phyloP scores from a whole-genome alignment of 2,888 invertebrate genomes.

The Encarsia formosa region DNA sequence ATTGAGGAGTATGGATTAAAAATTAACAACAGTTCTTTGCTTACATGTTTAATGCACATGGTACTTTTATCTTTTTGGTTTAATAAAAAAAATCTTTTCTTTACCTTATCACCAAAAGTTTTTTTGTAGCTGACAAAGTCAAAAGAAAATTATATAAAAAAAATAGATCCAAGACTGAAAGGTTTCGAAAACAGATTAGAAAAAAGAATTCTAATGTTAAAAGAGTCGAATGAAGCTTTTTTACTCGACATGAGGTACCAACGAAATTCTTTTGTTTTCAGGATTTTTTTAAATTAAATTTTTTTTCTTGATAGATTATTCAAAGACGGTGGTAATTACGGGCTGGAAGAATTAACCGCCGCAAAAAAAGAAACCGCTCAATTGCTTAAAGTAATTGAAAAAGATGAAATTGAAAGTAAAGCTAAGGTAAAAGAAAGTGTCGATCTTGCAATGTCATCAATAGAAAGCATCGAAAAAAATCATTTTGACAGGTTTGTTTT shows the following conservation, averaged over 20 bases:
- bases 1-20: constrained; percentile 13
- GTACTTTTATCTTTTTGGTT: constrained; percentile 6
- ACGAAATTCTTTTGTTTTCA: not conserved
- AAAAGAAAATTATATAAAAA: constrained; percentile 17
- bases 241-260: constrained; percentile 25
- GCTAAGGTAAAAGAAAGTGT: constrained; percentile 21
- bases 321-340: constrained; percentile 30
- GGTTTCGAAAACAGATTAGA: constrained; percentile 11
- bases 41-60: constrained; percentile 29
- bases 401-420: constrained; percentile 18
- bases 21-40: constrained; percentile 19
- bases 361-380: constrained; percentile 19
- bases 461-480: constrained; percentile 15
- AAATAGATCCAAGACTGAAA: constrained; percentile 15
- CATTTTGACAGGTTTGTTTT: constrained; percentile 9
- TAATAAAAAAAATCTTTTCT: not conserved
- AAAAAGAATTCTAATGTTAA: constrained; percentile 14
- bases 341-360: constrained; percentile 26
- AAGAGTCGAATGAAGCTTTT: constrained; percentile 26
- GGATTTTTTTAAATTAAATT: not conserved
- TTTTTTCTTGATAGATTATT: constrained; percentile 29
- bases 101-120: too few species aligned
- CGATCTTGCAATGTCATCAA: not conserved
- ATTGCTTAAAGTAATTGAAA: constrained; percentile 24
- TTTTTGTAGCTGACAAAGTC: constrained; percentile 19